Evolutionary conservation across 2,888 invertebrate genomes (phyloP).

Genomic region (Chrysolina americana): DNA sequence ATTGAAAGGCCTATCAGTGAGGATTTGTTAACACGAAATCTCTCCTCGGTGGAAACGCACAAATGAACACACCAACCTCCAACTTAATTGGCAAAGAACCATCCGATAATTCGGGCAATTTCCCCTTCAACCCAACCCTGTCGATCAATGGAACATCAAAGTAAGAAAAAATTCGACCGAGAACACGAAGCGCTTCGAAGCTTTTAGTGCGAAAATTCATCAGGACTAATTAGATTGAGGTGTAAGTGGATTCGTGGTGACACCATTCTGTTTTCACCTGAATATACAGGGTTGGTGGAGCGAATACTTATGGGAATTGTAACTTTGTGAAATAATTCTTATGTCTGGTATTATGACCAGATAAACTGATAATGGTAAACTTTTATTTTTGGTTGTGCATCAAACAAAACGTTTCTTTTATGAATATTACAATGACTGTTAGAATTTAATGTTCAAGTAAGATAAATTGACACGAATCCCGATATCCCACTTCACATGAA

Average conservation of each 20-base stretch:
- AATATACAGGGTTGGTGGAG: neutral
- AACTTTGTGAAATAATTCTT: no score
- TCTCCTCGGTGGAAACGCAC: neutral
- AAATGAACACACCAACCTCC: constrained; percentile 21
- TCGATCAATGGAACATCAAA: constrained; percentile 20
- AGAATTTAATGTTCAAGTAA: no score
- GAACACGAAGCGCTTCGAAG: constrained; percentile 42
- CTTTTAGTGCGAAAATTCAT: constrained; percentile 55
- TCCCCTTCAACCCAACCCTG: constrained; percentile 23
- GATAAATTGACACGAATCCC: no score
- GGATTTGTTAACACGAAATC: constrained; percentile 8
- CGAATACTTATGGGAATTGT: neutral
- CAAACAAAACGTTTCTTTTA: no score
- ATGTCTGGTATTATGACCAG: no score
- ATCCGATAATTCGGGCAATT: constrained; percentile 30
- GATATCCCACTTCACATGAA: no score
- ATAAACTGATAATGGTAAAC: no score
- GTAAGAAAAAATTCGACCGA: constrained; percentile 32
- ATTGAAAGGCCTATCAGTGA: neutral
- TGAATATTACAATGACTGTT: no score
- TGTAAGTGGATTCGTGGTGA: constrained; percentile 51
- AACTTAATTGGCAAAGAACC: constrained; percentile 32
- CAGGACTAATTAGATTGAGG: constrained; percentile 55
- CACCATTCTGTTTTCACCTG: constrained; percentile 13
- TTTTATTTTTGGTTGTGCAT: no score